phyloP scores from a whole-genome alignment of 2,888 invertebrate species.

The Saturnia japonica region DNA sequence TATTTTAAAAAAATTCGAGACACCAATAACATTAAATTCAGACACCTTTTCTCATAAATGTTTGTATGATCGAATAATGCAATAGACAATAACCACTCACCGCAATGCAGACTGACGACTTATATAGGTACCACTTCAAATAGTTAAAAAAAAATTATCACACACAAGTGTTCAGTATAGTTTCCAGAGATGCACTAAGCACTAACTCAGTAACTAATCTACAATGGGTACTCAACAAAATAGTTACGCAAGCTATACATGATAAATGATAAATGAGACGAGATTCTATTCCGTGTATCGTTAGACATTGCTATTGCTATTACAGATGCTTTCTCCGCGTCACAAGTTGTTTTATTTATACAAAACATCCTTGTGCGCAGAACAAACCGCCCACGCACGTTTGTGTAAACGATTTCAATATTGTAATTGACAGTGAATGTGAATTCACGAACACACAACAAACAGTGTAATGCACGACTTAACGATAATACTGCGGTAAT shows the following conservation, averaged over 20 bases:
- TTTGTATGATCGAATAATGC: neutral
- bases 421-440: too few species aligned
- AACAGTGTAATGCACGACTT: too few species aligned
- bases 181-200: neutral
- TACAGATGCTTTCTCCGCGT: neutral
- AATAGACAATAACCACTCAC: neutral
- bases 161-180: neutral
- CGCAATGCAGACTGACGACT: neutral
- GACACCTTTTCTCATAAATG: neutral
- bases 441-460: too few species aligned
- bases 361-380: too few species aligned
- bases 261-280: conserved; percentile 28
- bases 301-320: conserved; percentile 20
- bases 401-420: too few species aligned
- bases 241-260: conserved; percentile 2
- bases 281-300: conserved; percentile 17
- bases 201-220: neutral
- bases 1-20: neutral
- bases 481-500: too few species aligned
- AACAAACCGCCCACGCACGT: too few species aligned
- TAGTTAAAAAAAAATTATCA: neutral
- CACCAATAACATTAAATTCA: neutral
- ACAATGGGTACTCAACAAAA: neutral
- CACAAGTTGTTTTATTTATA: too few species aligned
- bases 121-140: neutral